These are phyloP conservation scores for Patella pellucida DNA, from an alignment of 2,888 invertebrate species.

Conservation along the genomic window DNA sequence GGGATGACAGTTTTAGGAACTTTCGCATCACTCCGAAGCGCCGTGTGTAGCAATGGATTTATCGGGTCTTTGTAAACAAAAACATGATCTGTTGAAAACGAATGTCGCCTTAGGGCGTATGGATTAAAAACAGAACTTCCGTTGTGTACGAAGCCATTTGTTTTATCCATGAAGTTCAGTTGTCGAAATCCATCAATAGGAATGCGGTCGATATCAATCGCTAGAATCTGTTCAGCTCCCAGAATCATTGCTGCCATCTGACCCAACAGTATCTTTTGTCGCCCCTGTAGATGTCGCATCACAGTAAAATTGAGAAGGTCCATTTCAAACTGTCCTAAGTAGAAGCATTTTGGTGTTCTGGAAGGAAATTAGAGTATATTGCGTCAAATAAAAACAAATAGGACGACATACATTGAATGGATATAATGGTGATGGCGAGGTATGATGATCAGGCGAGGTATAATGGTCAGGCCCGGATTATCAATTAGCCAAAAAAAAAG, in stretches of 20 bases:
- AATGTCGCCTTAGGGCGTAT: background rate
- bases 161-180: background rate
- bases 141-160: background rate
- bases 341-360: constrained; percentile 6
- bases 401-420: too few relatives aligned
- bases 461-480: too few relatives aligned
- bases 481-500: too few relatives aligned
- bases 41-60: background rate
- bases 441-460: too few relatives aligned
- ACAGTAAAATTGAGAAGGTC: background rate
- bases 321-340: constrained; percentile 6
- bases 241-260: background rate
- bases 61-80: background rate
- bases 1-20: background rate
- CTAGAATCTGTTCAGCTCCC: background rate
- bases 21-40: background rate
- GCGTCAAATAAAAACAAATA: too few relatives aligned
- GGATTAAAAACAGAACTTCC: constrained; percentile 3
- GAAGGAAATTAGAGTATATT: background rate
- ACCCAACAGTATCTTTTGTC: background rate
- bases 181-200: background rate
- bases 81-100: background rate
- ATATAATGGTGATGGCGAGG: too few relatives aligned
- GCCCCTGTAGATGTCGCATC: background rate
- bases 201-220: background rate